Evolutionary conservation across 2,888 invertebrate genomes (phyloP).

Genomic region (Limnephilus marmoratus): DNA sequence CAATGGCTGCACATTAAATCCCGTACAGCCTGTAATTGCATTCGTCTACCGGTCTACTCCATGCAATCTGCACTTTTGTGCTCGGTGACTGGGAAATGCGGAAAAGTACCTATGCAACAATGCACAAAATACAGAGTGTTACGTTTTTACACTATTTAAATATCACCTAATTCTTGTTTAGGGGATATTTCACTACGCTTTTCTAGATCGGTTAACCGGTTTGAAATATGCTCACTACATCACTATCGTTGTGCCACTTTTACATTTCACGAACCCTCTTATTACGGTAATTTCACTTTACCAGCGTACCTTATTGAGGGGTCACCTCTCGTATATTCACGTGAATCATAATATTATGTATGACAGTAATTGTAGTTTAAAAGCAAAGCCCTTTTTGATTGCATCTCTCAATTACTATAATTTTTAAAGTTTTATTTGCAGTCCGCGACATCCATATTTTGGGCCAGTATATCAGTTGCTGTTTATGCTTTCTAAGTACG

Average conservation of each 20-base stretch:
- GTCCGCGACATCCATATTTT: too few species aligned
- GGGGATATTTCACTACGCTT: too few species aligned
- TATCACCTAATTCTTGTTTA: too few species aligned
- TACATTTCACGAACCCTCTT: not conserved
- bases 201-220: too few species aligned
- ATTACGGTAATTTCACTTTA: not conserved
- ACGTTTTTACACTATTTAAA: not conserved
- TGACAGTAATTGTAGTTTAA: too few species aligned
- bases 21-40: constrained; percentile 31
- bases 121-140: constrained; percentile 17
- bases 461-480: too few species aligned
- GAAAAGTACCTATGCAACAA: not conserved
- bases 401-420: too few species aligned
- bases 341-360: too few species aligned
- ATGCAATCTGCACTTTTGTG: constrained; percentile 26
- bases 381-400: too few species aligned
- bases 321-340: not conserved
- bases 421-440: too few species aligned
- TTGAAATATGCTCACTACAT: too few species aligned
- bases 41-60: constrained; percentile 26
- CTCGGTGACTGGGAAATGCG: constrained; percentile 20
- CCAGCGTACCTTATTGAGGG: not conserved
- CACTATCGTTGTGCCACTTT: not conserved
- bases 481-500: too few species aligned
- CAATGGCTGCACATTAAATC: constrained; percentile 37